Percentiles rank a stretch among this genome's conserved stretches.
phyloP scores from a whole-genome alignment of 2,888 invertebrate species.

The Eilema caniola region DNA sequence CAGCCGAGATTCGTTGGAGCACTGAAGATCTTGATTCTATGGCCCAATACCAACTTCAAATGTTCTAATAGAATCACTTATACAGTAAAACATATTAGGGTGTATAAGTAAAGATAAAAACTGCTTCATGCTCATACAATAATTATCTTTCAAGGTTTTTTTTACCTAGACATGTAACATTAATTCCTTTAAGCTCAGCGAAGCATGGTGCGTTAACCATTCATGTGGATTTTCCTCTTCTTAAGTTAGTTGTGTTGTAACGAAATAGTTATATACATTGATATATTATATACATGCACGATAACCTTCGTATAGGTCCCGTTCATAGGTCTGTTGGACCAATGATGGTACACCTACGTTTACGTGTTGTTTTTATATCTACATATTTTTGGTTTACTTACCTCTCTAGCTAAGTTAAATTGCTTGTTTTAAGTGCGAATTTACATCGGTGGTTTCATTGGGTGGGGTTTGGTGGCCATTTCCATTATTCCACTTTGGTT shows the following conservation, averaged over 20 bases:
- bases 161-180: constrained; percentile 25
- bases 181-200: constrained; percentile 38
- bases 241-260: neutral
- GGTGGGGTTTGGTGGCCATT: neutral
- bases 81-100: neutral
- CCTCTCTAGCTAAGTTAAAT: neutral
- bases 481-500: neutral
- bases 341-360: neutral
- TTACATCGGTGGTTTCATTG: neutral
- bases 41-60: neutral
- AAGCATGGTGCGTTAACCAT: constrained; percentile 26
- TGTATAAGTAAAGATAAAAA: constrained; percentile 26
- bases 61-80: neutral
- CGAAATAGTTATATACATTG: neutral
- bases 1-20: no score
- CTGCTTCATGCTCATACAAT: constrained; percentile 16
- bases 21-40: neutral
- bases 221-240: constrained; percentile 6
- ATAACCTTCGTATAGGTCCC: neutral
- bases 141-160: constrained; percentile 39
- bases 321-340: neutral
- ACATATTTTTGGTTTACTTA: no score
- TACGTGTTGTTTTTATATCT: no score
- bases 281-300: neutral
- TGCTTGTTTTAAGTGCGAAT: neutral